Percentiles rank a stretch among this genome's conserved stretches.
Conservation (phyloP, 2,888 invertebrate species). For the Ceriagrion tenellum region DNA sequence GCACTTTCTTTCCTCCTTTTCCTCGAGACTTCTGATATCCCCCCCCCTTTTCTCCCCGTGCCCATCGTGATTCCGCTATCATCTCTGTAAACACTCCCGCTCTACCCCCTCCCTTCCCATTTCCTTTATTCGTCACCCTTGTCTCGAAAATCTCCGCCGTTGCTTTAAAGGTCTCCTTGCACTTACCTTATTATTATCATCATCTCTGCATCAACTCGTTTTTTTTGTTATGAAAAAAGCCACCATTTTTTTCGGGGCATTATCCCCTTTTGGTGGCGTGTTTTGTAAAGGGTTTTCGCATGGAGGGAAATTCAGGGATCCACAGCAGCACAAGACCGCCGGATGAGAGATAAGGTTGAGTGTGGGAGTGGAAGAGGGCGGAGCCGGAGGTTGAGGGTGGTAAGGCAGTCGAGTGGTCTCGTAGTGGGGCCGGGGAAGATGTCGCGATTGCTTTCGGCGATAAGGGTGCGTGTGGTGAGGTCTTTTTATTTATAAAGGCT, state of each 20-base stretch:
- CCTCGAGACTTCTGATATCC: no score
- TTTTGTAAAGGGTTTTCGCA: slow-evolving; percentile 44
- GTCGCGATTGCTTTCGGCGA: slow-evolving; percentile 54
- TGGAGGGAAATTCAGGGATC: slow-evolving; percentile 42
- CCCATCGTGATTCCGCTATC: no score
- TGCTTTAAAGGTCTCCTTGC: neutral
- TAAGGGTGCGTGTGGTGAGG: slow-evolving; percentile 48
- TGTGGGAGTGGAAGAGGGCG: neutral
- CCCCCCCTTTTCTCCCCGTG: no score
- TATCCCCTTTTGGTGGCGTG: slow-evolving; percentile 43
- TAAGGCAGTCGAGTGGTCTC: neutral
- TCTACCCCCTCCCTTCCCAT: neutral
- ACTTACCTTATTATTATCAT: slow-evolving; percentile 35
- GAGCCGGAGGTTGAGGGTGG: neutral
- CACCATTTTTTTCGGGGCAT: slow-evolving; percentile 16
- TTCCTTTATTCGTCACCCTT: slow-evolving; percentile 18
- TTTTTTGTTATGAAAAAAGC: slow-evolving; percentile 24
- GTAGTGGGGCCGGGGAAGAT: neutral
- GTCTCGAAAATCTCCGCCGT: slow-evolving; percentile 20
- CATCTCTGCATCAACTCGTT: no score
- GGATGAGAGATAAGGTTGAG: slow-evolving; percentile 40
- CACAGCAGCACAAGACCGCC: neutral
- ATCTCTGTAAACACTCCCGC: neutral
- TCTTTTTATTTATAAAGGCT: slow-evolving; percentile 35
- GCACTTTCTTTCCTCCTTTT: neutral